phyloP scores from a whole-genome alignment of 2,797 vertebrate genomes.

The Xenentodon cancila region DNA sequence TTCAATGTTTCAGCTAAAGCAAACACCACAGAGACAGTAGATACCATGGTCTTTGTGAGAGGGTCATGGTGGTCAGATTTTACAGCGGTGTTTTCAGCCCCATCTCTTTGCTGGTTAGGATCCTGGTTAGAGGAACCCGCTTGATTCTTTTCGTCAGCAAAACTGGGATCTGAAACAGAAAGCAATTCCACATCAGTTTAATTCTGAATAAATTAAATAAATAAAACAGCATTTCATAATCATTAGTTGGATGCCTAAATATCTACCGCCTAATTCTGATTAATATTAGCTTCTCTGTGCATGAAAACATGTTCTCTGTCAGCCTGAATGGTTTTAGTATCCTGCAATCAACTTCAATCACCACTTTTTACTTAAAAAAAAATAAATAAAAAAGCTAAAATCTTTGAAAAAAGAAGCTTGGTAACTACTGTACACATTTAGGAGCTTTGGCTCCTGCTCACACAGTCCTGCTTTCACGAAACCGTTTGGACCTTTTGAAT shows the following conservation, averaged over 20 bases:
- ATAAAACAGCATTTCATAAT: no score
- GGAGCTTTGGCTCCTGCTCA: background rate
- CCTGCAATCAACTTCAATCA: no score
- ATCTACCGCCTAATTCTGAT: no score
- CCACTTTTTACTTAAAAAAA: no score
- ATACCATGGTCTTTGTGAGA: slow-evolving; percentile 69
- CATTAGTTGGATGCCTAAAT: no score
- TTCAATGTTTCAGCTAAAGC: slow-evolving; percentile 46
- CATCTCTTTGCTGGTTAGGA: slow-evolving; percentile 16
- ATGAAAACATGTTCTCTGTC: no score
- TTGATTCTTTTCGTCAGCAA: slow-evolving; percentile 26
- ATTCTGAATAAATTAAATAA: background rate
- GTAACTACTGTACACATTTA: background rate
- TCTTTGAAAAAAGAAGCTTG: background rate
- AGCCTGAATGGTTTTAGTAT: no score
- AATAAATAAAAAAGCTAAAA: slow-evolving; percentile 9
- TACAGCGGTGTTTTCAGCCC: slow-evolving; percentile 20
- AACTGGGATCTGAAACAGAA: slow-evolving; percentile 25
- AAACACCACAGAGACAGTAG: slow-evolving; percentile 42
- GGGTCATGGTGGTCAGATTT: slow-evolving; percentile 47
- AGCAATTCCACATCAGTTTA: background rate
- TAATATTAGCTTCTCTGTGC: no score
- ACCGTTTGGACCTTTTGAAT: background rate
- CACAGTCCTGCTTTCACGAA: background rate
- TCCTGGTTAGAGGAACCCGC: slow-evolving; percentile 20